A percentile compares a stretch with the other conserved stretches of the same genome.
phyloP scores from a whole-genome alignment of 2,797 vertebrate species.

The Pangasius krempfi region DNA sequence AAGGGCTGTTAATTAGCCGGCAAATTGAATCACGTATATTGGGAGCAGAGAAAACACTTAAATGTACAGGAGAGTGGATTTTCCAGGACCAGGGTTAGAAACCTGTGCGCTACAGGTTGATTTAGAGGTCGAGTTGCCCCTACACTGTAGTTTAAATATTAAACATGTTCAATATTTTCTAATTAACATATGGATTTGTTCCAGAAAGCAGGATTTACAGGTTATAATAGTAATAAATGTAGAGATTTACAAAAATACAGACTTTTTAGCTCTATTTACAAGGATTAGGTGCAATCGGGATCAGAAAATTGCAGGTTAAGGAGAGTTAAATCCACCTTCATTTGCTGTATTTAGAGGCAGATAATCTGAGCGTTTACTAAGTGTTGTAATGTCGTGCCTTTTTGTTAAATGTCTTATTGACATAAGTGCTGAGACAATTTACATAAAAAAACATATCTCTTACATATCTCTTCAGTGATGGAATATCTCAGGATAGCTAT shows the following conservation, averaged over 20 bases:
- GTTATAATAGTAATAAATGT: background rate
- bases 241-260: background rate
- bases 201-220: background rate
- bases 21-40: background rate
- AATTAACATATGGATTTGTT: background rate
- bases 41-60: background rate
- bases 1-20: background rate
- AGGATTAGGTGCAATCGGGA: background rate
- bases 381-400: background rate
- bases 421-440: background rate
- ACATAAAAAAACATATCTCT: background rate
- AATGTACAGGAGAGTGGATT: slow-evolving; percentile 10
- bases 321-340: background rate
- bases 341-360: background rate
- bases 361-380: background rate
- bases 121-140: background rate
- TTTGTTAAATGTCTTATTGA: background rate
- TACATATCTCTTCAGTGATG: background rate
- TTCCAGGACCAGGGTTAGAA: background rate
- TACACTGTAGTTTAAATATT: background rate
- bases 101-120: too few species aligned
- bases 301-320: background rate
- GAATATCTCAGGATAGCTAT: background rate
- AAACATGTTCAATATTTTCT: background rate
- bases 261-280: background rate